Evolutionary conservation across 1,140 invertebrate genomes (phyloP).

Genomic region (Aphelinus certus): DNA sequence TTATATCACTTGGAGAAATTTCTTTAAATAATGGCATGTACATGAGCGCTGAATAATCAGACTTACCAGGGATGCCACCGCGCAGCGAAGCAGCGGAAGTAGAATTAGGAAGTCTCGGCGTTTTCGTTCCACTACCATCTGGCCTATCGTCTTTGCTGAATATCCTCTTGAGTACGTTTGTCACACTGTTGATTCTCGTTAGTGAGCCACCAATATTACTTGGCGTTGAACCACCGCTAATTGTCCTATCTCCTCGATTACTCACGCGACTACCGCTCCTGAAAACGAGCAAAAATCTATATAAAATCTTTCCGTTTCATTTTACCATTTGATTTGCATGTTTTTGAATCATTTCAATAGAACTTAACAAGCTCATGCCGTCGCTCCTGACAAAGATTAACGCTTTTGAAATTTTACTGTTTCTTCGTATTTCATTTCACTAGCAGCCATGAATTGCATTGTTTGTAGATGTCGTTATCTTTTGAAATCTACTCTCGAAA

Average conservation of each 20-base stretch:
- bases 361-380: too few species aligned
- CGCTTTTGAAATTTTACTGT: too few species aligned
- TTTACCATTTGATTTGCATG: too few species aligned
- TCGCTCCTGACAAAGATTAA: too few species aligned
- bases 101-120: conserved; percentile 54
- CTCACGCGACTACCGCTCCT: conserved; percentile 62
- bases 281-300: background rate
- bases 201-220: conserved; percentile 69
- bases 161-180: conserved; percentile 77
- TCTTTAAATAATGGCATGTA: conserved; percentile 24
- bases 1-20: background rate
- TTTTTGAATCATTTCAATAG: too few species aligned
- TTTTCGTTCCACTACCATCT: conserved; percentile 52
- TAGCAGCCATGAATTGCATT: too few species aligned
- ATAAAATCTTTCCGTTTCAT: background rate
- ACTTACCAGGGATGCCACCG: conserved; percentile 52
- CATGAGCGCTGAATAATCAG: too few species aligned
- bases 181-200: conserved; percentile 75
- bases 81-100: conserved; percentile 55
- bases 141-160: conserved; percentile 77
- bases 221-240: conserved; percentile 56
- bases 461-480: too few species aligned
- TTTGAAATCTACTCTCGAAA: too few species aligned
- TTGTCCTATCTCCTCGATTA: conserved; percentile 52
- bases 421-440: too few species aligned